Evolutionary conservation across 2,113 vertebrate species (phyloP), one percentile per base, ranked within the genome.

Genomic region (Triplophysa rosa): DNA sequence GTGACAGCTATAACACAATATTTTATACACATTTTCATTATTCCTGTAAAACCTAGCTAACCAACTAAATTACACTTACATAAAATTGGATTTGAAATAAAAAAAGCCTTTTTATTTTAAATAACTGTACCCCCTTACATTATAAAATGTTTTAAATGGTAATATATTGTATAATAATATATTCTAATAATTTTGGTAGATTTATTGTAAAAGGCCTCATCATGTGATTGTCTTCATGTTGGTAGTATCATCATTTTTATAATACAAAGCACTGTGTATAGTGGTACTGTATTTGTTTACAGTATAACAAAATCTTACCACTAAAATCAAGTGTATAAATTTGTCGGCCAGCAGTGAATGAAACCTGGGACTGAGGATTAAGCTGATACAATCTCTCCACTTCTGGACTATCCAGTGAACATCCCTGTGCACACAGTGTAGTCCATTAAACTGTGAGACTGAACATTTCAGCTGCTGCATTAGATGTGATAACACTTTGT

Each of bases 361-460:
- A 29, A 0, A 89, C 66, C 56, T 85, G 79, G 16, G 83, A 88
- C 12, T 67, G 77, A 5, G 84, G 83, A 77, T 88, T 89, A 29
- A 52, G 71, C 80, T 88, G 87, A 84, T 87, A 91, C 2, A 74
- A 71, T 2, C 14, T 82, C 82, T 92, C 91, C 24, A 92, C 88
- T 29, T 80, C 82, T 17, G 62, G 0, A 49, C 89, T 90, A 73
- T 82, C 88, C 16, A 86, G n/a, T 1, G 85, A 86, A 80, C 87
- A 90, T 9, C 59, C n/a, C 89, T 90, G 33, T 17, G 61, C 7
- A 76, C 7, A 63, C 17, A 63, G 23, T 2, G 52, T 26, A 62
- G 2, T 47, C 3, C 17, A n/a, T n/a, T 61, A 23, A 62, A 59
- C 52, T 26, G 3, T 58, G 17, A 11, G 29, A 14, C 52, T 19